These are phyloP conservation scores for Myotis findleyi DNA, from an alignment of 2,797 vertebrate species.

Conservation along the genomic window DNA sequence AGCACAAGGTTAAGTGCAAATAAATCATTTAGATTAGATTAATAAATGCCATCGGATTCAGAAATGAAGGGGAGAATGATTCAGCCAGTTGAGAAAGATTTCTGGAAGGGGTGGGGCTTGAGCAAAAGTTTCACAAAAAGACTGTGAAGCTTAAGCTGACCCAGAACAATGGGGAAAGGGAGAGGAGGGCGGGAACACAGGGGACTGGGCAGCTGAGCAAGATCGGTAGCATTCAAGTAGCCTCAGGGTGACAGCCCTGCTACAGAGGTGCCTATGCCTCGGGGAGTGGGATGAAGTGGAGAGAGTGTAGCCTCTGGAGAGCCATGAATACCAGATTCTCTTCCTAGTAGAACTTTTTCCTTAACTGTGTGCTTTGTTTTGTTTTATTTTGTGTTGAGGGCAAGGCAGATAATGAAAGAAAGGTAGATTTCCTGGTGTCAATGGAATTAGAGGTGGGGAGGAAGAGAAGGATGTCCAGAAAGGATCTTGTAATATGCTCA, in stretches of 20 bases:
- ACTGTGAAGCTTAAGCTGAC: not conserved
- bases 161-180: not conserved
- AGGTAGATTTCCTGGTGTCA: not conserved
- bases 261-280: not conserved
- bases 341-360: not conserved
- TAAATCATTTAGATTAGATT: slow-evolving; percentile 33
- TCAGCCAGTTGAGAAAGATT: not conserved
- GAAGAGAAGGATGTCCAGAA: not conserved
- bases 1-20: not conserved
- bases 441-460: not conserved
- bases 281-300: not conserved
- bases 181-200: not conserved
- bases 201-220: not conserved
- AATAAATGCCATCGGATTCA: not conserved
- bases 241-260: not conserved
- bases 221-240: not conserved
- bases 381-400: not conserved
- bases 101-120: not conserved
- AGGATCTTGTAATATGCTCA: no score
- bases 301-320: not conserved
- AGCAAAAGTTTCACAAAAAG: not conserved
- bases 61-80: not conserved
- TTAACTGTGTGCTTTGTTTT: not conserved
- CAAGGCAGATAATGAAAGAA: not conserved
- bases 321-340: not conserved